Conservation (phyloP, 2,113 vertebrate genomes). For the chimpanzee (Pan troglodytes) region NHGRI_mPanTro3-v2.1_pri NC_072403.2:150270001-150270500, state of each 20-base stretch:
- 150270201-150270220: slow-evolving; percentile 92
- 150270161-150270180: slow-evolving; percentile 46
- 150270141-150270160: slow-evolving; percentile 73
- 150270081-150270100: slow-evolving; percentile 79
- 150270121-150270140: slow-evolving; percentile 77
- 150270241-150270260: slow-evolving; percentile 89
- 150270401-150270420: slow-evolving; percentile 80
- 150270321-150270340: slow-evolving; percentile 84
- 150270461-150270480: slow-evolving; percentile 78
- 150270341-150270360: slow-evolving; percentile 86
- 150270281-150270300: slow-evolving; percentile 88
- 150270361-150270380: slow-evolving; percentile 81
- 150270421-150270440: slow-evolving; percentile 80
- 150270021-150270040: slow-evolving; percentile 65
- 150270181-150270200: slow-evolving; percentile 69
- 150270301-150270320: slow-evolving; percentile 93
- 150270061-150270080: slow-evolving; percentile 81
- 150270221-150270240: slow-evolving; percentile 87
- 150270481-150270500: slow-evolving; percentile 80
- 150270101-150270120: slow-evolving; percentile 69
- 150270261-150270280: slow-evolving; percentile 85
- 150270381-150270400: slow-evolving; percentile 76
- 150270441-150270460: slow-evolving; percentile 76
- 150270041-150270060: slow-evolving; percentile 69
- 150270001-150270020: slow-evolving; percentile 34